phyloP scores from a whole-genome alignment of 2,888 invertebrate species.

The Lingula anatina region DNA sequence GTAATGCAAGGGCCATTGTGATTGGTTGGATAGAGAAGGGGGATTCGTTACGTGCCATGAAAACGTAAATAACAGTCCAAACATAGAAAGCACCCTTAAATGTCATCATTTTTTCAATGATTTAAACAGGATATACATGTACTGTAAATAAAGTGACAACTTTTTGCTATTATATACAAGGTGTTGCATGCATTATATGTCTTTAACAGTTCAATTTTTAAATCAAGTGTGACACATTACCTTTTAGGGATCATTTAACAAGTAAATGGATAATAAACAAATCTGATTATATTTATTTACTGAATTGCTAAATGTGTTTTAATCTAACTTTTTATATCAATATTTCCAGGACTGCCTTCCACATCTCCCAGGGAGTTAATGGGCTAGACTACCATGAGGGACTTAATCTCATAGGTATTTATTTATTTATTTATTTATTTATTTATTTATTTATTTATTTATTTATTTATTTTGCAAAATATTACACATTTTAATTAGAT shows the following conservation, averaged over 20 bases:
- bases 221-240: too few relatives aligned
- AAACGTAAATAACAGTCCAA: too few relatives aligned
- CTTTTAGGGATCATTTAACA: too few relatives aligned
- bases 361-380: slow-evolving; percentile 50
- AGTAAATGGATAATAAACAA: not conserved
- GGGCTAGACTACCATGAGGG: slow-evolving; percentile 48
- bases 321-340: not conserved
- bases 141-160: not conserved
- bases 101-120: too few relatives aligned
- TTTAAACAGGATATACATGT: not conserved
- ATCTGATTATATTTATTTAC: not conserved
- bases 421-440: slow-evolving; percentile 4
- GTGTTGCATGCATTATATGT: not conserved
- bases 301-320: not conserved
- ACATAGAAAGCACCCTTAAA: too few relatives aligned
- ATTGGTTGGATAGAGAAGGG: slow-evolving; percentile 53
- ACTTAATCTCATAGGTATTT: slow-evolving; percentile 49
- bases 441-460: too few relatives aligned
- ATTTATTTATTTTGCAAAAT: slow-evolving; percentile 4
- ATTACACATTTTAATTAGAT: too few relatives aligned
- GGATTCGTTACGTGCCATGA: too few relatives aligned
- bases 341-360: slow-evolving; percentile 37
- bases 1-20: slow-evolving; percentile 41
- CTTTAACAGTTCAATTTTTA: not conserved
- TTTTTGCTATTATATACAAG: not conserved